Percentiles rank a stretch among this genome's conserved stretches.
These are phyloP conservation scores for Lagopus muta DNA, from an alignment of 2,113 vertebrate species.

Conservation along the genomic window DNA sequence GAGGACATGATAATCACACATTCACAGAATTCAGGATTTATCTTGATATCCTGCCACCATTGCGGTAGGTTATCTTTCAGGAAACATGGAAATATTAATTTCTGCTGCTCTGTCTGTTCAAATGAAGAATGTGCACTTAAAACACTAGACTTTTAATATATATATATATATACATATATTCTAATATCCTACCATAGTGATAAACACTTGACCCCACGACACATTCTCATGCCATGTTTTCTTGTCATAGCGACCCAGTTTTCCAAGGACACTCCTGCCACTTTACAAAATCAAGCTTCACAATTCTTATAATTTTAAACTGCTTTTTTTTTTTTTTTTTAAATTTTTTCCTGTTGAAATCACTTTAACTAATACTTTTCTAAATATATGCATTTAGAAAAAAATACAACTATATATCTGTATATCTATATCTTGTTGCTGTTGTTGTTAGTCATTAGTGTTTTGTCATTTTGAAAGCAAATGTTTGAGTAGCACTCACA, in stretches of 20 bases:
- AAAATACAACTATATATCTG: too few relatives aligned
- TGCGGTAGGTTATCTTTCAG: background rate
- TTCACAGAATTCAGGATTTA: background rate
- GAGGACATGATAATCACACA: background rate
- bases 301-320: background rate
- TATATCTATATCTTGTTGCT: too few relatives aligned
- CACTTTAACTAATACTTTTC: background rate
- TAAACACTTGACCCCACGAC: background rate
- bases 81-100: background rate
- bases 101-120: background rate
- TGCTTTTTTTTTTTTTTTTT: background rate
- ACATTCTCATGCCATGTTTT: background rate
- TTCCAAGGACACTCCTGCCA: background rate
- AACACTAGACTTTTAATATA: too few relatives aligned
- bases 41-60: background rate
- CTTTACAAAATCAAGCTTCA: background rate
- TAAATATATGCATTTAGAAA: background rate
- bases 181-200: background rate
- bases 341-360: background rate
- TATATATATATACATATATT: too few relatives aligned
- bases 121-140: background rate
- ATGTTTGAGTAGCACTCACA: background rate
- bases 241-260: rapidly evolving
- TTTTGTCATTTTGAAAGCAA: background rate
- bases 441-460: background rate